phyloP scores from a whole-genome alignment of 2,888 invertebrate genomes.

The Luffia ferchaultella region DNA sequence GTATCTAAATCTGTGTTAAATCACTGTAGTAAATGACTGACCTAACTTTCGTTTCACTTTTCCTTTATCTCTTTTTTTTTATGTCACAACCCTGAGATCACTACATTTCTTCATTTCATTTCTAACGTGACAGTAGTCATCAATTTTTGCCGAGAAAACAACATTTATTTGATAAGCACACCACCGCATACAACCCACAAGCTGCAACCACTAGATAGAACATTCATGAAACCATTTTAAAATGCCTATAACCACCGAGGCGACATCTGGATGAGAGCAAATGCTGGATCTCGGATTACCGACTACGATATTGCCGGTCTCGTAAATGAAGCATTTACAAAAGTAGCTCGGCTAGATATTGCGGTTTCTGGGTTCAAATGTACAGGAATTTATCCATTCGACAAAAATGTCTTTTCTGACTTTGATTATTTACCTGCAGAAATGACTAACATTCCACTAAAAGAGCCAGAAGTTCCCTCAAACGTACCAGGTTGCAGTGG shows the following conservation, averaged over 20 bases:
- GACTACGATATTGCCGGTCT: conserved; percentile 16
- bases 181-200: conserved; percentile 19
- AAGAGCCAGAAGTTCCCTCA: conserved; percentile 3
- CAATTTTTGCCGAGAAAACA: conserved; percentile 14
- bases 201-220: conserved; percentile 18
- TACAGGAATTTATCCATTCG: conserved; percentile 15
- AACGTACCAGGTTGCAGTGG: neutral
- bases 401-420: conserved; percentile 14
- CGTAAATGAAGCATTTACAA: conserved; percentile 12
- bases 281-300: conserved; percentile 15
- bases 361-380: conserved; percentile 15
- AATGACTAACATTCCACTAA: conserved; percentile 7
- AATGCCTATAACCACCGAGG: conserved; percentile 14
- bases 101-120: no score
- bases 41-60: no score
- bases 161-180: conserved; percentile 14
- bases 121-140: no score
- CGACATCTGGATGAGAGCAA: conserved; percentile 16
- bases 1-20: no score
- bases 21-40: no score
- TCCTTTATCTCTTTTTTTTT: no score
- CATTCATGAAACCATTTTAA: conserved; percentile 20
- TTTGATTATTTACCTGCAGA: conserved; percentile 9
- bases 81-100: no score
- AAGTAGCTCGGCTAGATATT: conserved; percentile 14